phyloP scores from a whole-genome alignment of 1,140 invertebrate genomes.

The Pentalonia nigronervosa region DNA sequence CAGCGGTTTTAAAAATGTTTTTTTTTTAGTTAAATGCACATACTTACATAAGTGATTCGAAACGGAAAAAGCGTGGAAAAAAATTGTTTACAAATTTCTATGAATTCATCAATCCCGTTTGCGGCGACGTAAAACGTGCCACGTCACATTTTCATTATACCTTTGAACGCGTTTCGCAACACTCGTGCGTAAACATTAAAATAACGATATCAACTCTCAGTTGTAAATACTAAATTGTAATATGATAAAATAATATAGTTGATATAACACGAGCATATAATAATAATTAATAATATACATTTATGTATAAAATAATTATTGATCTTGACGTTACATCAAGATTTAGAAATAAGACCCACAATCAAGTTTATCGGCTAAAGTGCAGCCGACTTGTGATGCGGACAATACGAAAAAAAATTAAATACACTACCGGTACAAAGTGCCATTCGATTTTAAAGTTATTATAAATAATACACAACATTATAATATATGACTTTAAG shows the following conservation, averaged over 20 bases:
- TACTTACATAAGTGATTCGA: neutral
- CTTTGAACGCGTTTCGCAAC: neutral
- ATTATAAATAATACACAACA: neutral
- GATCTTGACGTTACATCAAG: neutral
- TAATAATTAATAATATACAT: neutral
- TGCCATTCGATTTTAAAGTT: neutral
- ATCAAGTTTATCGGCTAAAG: neutral
- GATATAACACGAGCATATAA: neutral
- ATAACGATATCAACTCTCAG: neutral
- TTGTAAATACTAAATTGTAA: neutral
- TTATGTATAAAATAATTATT: neutral
- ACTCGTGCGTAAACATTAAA: neutral
- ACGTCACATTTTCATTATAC: neutral
- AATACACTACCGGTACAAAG: too few relatives aligned
- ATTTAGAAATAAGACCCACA: neutral
- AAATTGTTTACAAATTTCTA: neutral
- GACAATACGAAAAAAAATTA: too few relatives aligned
- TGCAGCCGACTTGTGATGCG: neutral
- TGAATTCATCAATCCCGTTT: neutral
- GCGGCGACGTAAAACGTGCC: neutral
- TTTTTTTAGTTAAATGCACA: neutral
- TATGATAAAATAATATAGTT: too few relatives aligned
- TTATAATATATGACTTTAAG: neutral
- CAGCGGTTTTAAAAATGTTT: neutral
- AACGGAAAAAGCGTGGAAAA: neutral